Conservation (phyloP, 2,797 vertebrate species). For the Mallotus villosus region DNA sequence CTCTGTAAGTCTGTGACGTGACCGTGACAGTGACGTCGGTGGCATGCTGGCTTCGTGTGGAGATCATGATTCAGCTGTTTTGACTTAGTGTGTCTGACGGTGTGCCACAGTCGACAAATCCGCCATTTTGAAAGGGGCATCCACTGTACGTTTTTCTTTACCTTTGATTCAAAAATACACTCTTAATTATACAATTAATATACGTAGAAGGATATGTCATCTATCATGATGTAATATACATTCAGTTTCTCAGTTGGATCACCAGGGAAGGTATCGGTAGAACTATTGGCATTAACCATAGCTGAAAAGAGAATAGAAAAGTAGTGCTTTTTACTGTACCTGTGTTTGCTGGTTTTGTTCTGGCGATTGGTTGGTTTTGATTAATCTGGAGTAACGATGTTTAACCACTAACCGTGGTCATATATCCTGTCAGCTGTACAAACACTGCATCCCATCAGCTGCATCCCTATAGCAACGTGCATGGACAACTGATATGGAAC, state of each 20-base stretch:
- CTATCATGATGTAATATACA: background rate
- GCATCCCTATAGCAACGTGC: constrained; percentile 35
- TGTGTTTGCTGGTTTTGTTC: background rate
- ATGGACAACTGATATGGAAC: constrained; percentile 32
- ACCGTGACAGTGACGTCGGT: constrained; percentile 69
- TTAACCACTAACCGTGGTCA: background rate
- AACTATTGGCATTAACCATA: background rate
- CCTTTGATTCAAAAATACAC: background rate
- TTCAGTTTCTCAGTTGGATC: background rate
- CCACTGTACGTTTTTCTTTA: background rate
- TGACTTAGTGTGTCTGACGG: constrained; percentile 9
- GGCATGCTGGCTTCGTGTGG: constrained; percentile 75
- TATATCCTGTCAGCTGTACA: constrained; percentile 33
- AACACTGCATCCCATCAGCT: constrained; percentile 39
- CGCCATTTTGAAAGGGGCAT: background rate
- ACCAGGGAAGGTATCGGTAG: background rate
- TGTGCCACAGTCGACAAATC: no score
- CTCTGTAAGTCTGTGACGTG: constrained; percentile 69
- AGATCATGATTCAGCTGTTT: constrained; percentile 56
- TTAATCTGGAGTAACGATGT: background rate
- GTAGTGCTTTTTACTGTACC: background rate
- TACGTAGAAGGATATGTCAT: background rate
- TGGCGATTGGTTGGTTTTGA: background rate
- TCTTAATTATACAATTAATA: no score
- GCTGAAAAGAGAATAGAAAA: background rate